phyloP scores from a whole-genome alignment of 2,113 vertebrate genomes.

The Capreolus pygargus region DNA sequence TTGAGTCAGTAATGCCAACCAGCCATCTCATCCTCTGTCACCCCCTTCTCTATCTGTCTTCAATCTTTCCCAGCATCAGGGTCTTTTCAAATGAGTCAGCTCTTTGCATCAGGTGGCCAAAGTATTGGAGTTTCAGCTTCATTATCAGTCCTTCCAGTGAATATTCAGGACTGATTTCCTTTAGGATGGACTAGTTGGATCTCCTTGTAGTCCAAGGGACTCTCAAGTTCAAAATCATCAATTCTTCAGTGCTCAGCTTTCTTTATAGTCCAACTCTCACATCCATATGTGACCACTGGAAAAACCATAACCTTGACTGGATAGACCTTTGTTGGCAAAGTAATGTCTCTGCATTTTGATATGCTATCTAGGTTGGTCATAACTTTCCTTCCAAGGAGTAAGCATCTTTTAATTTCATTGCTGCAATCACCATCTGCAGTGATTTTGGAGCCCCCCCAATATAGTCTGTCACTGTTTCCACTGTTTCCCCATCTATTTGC shows the following conservation, averaged over 20 bases:
- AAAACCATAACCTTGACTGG: not conserved
- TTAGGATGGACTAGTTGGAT: not conserved
- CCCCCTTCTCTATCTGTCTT: accelerated
- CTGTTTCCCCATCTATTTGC: not conserved
- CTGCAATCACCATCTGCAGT: not conserved
- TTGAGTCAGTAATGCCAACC: not conserved
- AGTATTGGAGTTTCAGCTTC: not conserved
- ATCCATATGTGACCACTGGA: not conserved
- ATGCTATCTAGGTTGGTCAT: too few species aligned
- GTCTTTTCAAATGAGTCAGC: not conserved
- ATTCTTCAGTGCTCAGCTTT: not conserved
- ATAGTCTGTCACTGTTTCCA: not conserved
- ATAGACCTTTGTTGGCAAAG: not conserved
- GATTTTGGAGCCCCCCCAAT: not conserved
- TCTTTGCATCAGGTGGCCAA: not conserved
- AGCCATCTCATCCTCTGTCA: not conserved
- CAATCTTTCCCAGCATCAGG: not conserved
- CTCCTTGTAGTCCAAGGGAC: not conserved
- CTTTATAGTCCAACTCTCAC: not conserved
- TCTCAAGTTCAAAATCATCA: not conserved
- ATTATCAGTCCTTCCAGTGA: not conserved
- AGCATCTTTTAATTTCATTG: not conserved
- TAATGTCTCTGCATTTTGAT: not conserved
- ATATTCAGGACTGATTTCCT: not conserved
- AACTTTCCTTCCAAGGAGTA: not conserved